phyloP scores from a whole-genome alignment of 2,113 vertebrate species.

The Colinus virginianus region DNA sequence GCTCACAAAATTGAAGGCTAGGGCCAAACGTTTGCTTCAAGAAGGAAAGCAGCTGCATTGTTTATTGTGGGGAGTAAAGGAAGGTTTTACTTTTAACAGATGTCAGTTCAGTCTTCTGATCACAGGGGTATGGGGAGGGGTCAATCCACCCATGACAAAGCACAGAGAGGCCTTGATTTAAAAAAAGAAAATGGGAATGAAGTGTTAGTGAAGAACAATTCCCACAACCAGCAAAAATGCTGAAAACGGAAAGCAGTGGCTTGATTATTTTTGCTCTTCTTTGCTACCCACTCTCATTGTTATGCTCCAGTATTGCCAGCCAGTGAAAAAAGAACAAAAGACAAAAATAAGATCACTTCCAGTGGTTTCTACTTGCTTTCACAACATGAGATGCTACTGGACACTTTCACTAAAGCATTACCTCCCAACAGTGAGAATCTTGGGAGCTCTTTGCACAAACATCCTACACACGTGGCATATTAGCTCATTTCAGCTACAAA shows the following conservation, averaged over 20 bases:
- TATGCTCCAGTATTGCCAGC: not conserved
- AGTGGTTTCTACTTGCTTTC: not conserved
- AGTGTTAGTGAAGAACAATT: not conserved
- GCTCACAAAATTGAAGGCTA: not conserved
- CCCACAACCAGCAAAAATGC: not conserved
- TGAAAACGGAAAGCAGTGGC: not conserved
- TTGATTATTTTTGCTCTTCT: not conserved
- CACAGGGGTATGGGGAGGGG: not conserved
- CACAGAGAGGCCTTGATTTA: not conserved
- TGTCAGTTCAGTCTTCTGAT: not conserved
- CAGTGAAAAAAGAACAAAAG: not conserved
- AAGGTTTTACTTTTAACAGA: not conserved
- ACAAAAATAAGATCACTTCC: not conserved
- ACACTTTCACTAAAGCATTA: accelerated
- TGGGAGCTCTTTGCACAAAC: accelerated
- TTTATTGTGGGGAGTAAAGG: not conserved
- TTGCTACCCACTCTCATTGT: not conserved
- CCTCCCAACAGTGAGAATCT: not conserved
- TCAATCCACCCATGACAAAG: not conserved
- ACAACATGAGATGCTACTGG: not conserved
- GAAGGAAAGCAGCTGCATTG: not conserved
- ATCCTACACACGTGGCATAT: accelerated
- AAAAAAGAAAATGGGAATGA: not conserved
- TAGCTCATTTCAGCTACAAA: not conserved
- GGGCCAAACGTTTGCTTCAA: not conserved